Base-by-base conservation (phyloP, 2,797 vertebrate genomes). In the Sebastes itinus region DNA sequence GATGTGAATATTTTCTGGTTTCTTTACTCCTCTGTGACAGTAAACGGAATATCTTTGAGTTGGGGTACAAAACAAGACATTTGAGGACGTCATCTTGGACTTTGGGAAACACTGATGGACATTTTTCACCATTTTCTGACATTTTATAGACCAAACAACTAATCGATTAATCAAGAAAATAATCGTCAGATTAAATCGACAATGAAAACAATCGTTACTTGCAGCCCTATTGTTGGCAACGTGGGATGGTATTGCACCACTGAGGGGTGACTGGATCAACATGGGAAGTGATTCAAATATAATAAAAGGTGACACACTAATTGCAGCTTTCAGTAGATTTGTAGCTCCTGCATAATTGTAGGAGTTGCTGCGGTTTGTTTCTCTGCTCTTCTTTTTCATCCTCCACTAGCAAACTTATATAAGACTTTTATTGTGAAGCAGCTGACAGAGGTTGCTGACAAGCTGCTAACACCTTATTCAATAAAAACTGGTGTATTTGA, bases 271-370 rank as follows among this genome's bases (percentile, higher is more conserved):
- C 46, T 52, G 46, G 46, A 52, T 52, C 18, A 52, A 46, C 42
- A 18, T 46, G 42, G 42, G 42, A 46, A 52, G 46, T 52, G 18
- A n/a, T 20, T 52, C 16, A 20, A 52, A 52, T 46, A 52, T 20
- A 52, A 8, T 30, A 5, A 67, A 67, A 49, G 20, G 49, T 20
- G 16, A 25, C 23, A 33, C 12, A 4, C 35, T 11, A 54, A 13
- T 20, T 13, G 27, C 28, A 60, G 54, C 12, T 65, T 27, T 66
- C 2, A 60, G 65, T 35, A 65, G 32, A 49, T 38, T 75, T 75
- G 55, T 59, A 54, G 33, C 66, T 66, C 16, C 32, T 75, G 62
- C 49, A 83, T 75, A 60, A 72, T 46, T 75, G 61, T 10, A 76
- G 42, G 30, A 58, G 52, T 52, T 8, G 7, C 52, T 63, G 56